Evolutionary conservation across 2,888 invertebrate species (phyloP), one percentile per base, ranked within the genome.

Genomic region (Drosophila putrida): DNA sequence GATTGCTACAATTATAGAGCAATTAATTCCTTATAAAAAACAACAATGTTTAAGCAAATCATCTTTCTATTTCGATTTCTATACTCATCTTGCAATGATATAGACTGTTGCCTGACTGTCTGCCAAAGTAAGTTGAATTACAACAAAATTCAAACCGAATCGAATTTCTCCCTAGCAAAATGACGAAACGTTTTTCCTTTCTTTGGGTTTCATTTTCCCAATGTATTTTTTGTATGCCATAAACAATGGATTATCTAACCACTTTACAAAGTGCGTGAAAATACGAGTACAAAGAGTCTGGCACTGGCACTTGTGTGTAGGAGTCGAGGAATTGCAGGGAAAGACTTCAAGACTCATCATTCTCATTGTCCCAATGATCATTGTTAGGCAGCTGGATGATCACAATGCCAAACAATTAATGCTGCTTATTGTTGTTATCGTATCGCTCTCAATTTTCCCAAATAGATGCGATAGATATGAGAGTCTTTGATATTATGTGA

Each of bases 181-280:
- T 89, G 86, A 85, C 82, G 82, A 85, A 78, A 81, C 81, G 64
- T 71, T 79, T 85, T 84, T 78, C 63, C 67, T 72, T 53, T 72
- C 47, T 63, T 55, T 55, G 78, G 50, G n/a, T 33, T 60, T 53
- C 36, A 31, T 38, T 31, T 43, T 38, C 15, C n/a, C 10, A 2
- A 9, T 20, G 20, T 8, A 20, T 47, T 50, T 71, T 51, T 51
- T 27, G 47, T 35, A 15, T 65, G 64, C 68, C 80, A 77, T 75
- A 79, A 78, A 90, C 90, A 90, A 88, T 89, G 90, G 85, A 90
- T 81, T 88, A 88, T 81, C 89, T 89, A 90, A 90, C 89, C 90
- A 87, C 90, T 90, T 87, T 74, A 82, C 71, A 82, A 77, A 81
- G 76, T 80, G 82, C 81, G 82, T 87, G 81, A 79, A 82, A 87